Evolutionary conservation across 2,113 vertebrate genomes (phyloP).

Genomic region (Ardeotis arabs): DNA sequence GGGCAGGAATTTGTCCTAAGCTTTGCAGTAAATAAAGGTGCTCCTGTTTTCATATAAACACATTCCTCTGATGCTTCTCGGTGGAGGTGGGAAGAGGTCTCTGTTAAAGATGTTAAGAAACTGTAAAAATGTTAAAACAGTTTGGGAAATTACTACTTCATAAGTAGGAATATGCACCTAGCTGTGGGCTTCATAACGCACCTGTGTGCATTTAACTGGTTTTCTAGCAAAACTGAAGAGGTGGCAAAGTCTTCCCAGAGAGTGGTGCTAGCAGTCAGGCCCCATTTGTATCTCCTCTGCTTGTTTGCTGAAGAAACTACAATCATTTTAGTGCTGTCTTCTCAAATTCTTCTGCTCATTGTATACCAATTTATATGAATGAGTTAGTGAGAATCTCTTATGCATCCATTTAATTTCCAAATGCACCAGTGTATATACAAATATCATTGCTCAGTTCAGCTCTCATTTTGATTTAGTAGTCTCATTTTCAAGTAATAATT

Average conservation of each 20-base stretch:
- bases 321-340: neutral
- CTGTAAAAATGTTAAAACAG: neutral
- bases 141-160: neutral
- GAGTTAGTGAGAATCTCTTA: neutral
- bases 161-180: neutral
- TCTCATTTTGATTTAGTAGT: neutral
- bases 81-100: neutral
- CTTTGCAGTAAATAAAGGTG: neutral
- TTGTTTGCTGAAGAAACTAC: neutral
- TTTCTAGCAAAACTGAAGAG: neutral
- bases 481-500: conserved; percentile 28
- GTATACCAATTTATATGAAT: neutral
- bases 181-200: neutral
- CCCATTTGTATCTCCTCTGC: neutral
- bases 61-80: neutral
- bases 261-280: neutral
- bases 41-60: neutral
- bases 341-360: neutral
- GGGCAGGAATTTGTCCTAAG: neutral
- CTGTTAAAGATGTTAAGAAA: neutral
- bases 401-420: neutral
- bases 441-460: neutral
- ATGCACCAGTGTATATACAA: neutral
- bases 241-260: neutral
- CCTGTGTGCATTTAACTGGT: neutral